phyloP scores from a whole-genome alignment of 2,113 vertebrate genomes.

The Spheniscus mendiculus region DNA sequence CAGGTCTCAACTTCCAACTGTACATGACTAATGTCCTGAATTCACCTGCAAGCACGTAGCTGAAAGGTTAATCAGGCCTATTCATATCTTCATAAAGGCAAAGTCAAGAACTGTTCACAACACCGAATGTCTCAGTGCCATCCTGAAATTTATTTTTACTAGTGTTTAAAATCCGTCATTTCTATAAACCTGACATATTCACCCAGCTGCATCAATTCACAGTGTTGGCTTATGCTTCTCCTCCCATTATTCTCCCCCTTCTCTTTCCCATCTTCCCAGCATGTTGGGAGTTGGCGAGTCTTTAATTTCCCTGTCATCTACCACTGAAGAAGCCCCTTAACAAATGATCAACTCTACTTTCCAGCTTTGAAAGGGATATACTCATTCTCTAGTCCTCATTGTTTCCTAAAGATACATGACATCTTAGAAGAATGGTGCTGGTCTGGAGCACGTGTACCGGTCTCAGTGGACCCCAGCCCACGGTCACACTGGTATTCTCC shows the following conservation, averaged over 20 bases:
- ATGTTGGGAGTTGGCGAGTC: rapidly evolving
- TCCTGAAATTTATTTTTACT: not conserved
- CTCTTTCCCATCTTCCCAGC: not conserved
- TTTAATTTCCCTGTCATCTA: not conserved
- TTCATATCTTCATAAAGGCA: not conserved
- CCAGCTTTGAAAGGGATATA: not conserved
- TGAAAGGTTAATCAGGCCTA: not conserved
- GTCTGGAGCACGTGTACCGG: rapidly evolving
- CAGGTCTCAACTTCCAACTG: not conserved
- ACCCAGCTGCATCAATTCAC: not conserved
- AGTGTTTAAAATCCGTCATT: not conserved
- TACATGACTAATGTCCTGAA: not conserved
- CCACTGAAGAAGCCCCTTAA: not conserved
- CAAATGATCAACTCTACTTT: not conserved
- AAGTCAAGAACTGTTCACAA: not conserved
- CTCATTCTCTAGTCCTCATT: not conserved
- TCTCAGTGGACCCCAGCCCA: not conserved
- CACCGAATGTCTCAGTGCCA: not conserved
- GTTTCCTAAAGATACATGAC: not conserved
- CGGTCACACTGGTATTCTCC: not conserved
- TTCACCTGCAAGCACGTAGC: not conserved
- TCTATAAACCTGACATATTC: not conserved
- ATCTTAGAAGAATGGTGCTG: not conserved
- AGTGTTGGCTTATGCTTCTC: not conserved
- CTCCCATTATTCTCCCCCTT: rapidly evolving